Percentiles rank a stretch among this genome's conserved stretches.
Evolutionary conservation across 2,113 vertebrate genomes (phyloP).

Genomic region (Lepisosteus oculatus): DNA sequence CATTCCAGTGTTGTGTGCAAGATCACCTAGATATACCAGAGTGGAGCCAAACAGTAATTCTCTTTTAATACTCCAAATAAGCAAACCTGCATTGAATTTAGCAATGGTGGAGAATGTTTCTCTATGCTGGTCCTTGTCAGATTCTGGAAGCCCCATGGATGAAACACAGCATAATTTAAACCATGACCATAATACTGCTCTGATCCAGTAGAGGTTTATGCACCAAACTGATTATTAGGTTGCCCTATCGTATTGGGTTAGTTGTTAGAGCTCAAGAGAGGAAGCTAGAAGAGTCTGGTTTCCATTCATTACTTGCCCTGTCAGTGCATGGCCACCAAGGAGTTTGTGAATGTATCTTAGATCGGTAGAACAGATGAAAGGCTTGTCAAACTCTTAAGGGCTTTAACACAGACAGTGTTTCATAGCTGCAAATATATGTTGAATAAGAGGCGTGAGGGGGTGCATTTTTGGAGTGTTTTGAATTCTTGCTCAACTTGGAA

Average conservation of each 20-base stretch:
- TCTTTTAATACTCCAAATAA: slow-evolving; percentile 26
- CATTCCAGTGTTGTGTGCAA: slow-evolving; percentile 27
- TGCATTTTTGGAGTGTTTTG: too few relatives aligned
- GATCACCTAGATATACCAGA: slow-evolving; percentile 10
- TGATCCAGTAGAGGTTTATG: background rate
- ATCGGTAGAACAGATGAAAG: too few relatives aligned
- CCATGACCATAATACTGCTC: background rate
- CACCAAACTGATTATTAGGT: background rate
- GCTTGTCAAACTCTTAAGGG: too few relatives aligned
- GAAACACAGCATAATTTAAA: background rate
- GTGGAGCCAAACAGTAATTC: slow-evolving; percentile 21
- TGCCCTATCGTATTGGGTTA: background rate
- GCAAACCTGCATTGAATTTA: background rate
- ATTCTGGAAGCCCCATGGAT: background rate
- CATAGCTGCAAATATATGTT: too few relatives aligned
- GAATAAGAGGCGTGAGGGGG: too few relatives aligned
- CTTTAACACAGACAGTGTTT: too few relatives aligned
- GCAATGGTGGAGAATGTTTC: slow-evolving; percentile 1
- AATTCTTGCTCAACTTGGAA: too few relatives aligned
- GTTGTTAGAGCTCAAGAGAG: background rate
- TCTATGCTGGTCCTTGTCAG: background rate
- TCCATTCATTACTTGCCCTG: too few relatives aligned
- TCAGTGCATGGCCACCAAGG: too few relatives aligned
- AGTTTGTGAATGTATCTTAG: too few relatives aligned
- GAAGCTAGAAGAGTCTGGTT: background rate